These are phyloP conservation scores for Orchesellides sinensis DNA, from an alignment of 2,888 invertebrate genomes.

Conservation along the genomic window DNA sequence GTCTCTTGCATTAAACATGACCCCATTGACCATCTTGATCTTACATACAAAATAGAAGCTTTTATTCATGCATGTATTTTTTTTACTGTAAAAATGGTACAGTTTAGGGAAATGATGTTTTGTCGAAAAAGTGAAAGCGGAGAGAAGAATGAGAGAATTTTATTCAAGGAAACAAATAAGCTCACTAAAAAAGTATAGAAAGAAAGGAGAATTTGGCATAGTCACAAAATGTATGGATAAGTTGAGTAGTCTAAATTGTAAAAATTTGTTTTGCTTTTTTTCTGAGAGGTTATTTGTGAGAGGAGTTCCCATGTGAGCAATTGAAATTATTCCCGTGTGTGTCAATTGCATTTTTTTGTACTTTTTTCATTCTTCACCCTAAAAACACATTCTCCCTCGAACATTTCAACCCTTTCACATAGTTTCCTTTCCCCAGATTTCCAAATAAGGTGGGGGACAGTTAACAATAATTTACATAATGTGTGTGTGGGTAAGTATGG, in stretches of 20 bases:
- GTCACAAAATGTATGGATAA: no score
- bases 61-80: background rate
- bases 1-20: conserved; percentile 75
- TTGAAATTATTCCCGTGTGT: conserved; percentile 74
- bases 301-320: conserved; percentile 70
- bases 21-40: conserved; percentile 75
- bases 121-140: background rate
- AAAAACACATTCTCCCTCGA: background rate
- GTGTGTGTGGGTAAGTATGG: no score
- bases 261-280: conserved; percentile 35
- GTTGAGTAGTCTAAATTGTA: no score
- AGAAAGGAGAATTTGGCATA: conserved; percentile 23
- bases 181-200: background rate
- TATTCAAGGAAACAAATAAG: background rate
- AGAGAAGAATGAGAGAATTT: background rate
- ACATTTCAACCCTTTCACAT: background rate
- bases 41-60: conserved; percentile 67
- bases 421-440: no score
- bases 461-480: no score
- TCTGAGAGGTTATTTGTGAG: no score
- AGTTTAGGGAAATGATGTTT: background rate
- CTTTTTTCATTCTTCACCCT: background rate
- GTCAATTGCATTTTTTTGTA: conserved; percentile 15
- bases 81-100: background rate
- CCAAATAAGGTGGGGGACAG: no score